phyloP scores from a whole-genome alignment of 2,113 vertebrate species.

The Lepus europaeus region DNA sequence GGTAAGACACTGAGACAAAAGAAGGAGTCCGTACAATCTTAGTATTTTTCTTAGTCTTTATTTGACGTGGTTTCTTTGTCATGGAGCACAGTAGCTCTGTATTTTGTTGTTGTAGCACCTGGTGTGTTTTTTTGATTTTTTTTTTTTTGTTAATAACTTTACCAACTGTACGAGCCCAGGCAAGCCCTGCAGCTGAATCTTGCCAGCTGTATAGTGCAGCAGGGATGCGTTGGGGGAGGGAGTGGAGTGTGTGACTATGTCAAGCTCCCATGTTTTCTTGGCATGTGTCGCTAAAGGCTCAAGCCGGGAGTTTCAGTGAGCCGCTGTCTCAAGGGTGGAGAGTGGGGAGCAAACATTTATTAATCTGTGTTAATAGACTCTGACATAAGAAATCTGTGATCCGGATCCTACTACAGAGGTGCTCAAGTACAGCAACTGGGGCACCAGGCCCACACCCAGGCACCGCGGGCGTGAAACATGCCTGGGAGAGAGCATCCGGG shows the following conservation, averaged over 20 bases:
- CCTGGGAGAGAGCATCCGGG: slow-evolving; percentile 38
- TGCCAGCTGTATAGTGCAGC: not conserved
- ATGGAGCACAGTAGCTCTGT: not conserved
- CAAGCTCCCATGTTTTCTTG: not conserved
- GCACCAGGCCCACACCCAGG: not conserved
- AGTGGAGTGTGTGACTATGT: not conserved
- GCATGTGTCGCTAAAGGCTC: not conserved
- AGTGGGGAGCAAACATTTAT: slow-evolving; percentile 39
- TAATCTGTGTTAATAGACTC: slow-evolving; percentile 49
- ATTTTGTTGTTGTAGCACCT: slow-evolving; percentile 28
- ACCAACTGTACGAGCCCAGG: not conserved
- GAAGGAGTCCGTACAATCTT: not conserved
- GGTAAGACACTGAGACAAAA: slow-evolving; percentile 3
- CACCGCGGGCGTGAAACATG: not conserved
- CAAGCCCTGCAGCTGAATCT: not conserved
- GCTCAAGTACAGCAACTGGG: not conserved
- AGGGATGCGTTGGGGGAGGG: not conserved
- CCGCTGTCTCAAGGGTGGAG: not conserved
- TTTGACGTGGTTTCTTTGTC: not conserved
- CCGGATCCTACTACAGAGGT: not conserved
- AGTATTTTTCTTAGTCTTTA: not conserved
- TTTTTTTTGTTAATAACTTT: not conserved
- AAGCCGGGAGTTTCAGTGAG: not conserved
- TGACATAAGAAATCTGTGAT: slow-evolving; percentile 21
- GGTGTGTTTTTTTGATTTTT: too few species aligned